A percentile compares a stretch with the other conserved stretches of the same genome.
Evolutionary conservation across 2,113 vertebrate genomes (phyloP).

Genomic region (Romanogobio albipinnatus): DNA sequence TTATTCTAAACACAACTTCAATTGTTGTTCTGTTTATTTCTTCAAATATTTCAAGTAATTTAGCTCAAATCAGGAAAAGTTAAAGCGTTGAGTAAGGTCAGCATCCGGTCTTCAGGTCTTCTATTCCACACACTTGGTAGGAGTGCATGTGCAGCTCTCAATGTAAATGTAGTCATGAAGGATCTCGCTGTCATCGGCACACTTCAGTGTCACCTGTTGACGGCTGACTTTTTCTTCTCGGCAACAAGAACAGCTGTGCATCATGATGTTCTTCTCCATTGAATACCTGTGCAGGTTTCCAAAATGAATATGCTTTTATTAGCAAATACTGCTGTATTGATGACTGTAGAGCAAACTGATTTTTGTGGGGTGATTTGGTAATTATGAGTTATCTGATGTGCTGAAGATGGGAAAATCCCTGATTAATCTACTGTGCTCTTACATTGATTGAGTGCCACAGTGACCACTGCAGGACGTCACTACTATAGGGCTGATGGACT

Average conservation of each 20-base stretch:
- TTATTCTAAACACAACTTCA: not conserved
- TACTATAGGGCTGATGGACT: slow-evolving; percentile 69
- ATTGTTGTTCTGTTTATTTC: not conserved
- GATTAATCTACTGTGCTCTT: slow-evolving; percentile 60
- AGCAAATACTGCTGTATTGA: not conserved
- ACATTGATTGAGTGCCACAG: slow-evolving; percentile 83
- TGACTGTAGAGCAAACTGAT: not conserved
- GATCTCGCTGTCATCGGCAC: slow-evolving; percentile 49
- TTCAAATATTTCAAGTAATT: not conserved
- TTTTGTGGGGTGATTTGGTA: not conserved
- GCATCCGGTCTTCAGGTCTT: not conserved
- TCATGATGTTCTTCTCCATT: slow-evolving; percentile 55
- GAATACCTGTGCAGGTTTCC: slow-evolving; percentile 70
- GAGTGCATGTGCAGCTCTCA: slow-evolving; percentile 71
- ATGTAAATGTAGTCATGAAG: slow-evolving; percentile 67
- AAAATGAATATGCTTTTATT: not conserved
- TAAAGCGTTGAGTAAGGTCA: not conserved
- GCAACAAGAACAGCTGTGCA: slow-evolving; percentile 76
- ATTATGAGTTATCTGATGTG: not conserved
- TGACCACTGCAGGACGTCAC: slow-evolving; percentile 81
- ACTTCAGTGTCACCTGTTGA: slow-evolving; percentile 70
- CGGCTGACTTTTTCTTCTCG: slow-evolving; percentile 65
- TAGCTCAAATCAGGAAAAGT: not conserved
- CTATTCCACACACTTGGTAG: slow-evolving; percentile 59
- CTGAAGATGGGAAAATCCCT: not conserved